Base-by-base conservation (phyloP, 2,113 vertebrate genomes). In the Dicrurus megarhynchus region DNA sequence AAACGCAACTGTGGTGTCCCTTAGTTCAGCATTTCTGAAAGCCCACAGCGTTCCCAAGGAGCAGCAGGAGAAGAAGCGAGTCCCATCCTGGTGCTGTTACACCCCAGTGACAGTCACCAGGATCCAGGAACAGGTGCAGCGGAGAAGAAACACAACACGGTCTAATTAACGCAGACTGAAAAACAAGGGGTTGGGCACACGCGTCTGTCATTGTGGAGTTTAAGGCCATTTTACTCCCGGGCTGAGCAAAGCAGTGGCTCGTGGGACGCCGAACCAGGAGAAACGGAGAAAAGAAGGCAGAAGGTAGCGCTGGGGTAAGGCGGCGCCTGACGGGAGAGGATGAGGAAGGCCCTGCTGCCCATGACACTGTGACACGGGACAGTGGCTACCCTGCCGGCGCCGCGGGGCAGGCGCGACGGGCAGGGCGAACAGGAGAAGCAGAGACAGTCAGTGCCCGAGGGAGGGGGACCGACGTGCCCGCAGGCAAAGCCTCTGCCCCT, bases 311-410 rank as follows among this genome's bases (percentile, higher is more conserved):
- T 9, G 7, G 42, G 47, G 17, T 9, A 30, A 22, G n/a, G 9
- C 13, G 3, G 32, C 0, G 0, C 3, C 3, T 4, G 11, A 35
- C n/a, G 37, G 21, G 32, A 14, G 2, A 11, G 41, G 39, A 26
- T 4, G 20, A 57, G 22, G 42, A 63, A 27, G 59, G 59, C 20
- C 7, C 39, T 11, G 42, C 59, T 64, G 67, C 32, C 49, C 42
- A 6, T 21, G 47, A 49, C 46, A 47, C 47, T 3, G 5, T 2
- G 26, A 3, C 30, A 8, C 0, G 18, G 37, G 30, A 46, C 4
- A 17, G n/a, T 1, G 39, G 10, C 6, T 7, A 28, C 35, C 14
- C 22, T 13, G 41, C 20, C 64, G 17, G 65, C 44, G 8, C 64
- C 11, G 11, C 44, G 20, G 49, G 28, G 18, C 44, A 20, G 44